A percentile compares a stretch with the other conserved stretches of the same genome.
phyloP scores from a whole-genome alignment of 2,888 invertebrate genomes.

The Sphinx pinastri region DNA sequence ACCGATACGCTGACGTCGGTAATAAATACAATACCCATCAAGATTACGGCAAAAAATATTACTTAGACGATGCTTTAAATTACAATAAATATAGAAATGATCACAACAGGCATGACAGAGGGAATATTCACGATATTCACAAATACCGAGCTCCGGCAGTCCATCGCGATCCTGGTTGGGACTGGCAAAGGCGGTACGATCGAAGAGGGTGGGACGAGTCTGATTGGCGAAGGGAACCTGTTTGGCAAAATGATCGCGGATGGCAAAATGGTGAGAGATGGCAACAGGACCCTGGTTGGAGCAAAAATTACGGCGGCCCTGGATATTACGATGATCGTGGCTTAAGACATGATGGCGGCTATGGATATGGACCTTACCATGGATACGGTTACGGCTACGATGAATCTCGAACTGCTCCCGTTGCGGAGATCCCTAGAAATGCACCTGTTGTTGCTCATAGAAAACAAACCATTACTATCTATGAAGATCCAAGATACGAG shows the following conservation, averaged over 20 bases:
- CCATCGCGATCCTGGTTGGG: conserved; percentile 63
- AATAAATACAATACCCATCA: conserved; percentile 68
- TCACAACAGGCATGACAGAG: conserved; percentile 67
- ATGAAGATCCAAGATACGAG: conserved; percentile 78
- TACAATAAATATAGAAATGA: conserved; percentile 72
- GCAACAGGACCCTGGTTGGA: conserved; percentile 57
- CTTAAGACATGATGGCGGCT: conserved; percentile 70
- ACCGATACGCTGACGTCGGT: conserved; percentile 69
- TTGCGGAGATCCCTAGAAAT: conserved; percentile 64
- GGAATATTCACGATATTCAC: conserved; percentile 64
- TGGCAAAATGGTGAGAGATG: conserved; percentile 54
- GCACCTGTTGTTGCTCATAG: conserved; percentile 73
- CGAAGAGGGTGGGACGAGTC: conserved; percentile 56
- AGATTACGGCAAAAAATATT: conserved; percentile 75
- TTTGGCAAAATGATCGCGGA: conserved; percentile 50
- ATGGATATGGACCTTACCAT: conserved; percentile 68
- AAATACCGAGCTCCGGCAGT: conserved; percentile 59
- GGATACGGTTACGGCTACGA: conserved; percentile 73
- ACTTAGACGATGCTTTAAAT: conserved; percentile 72
- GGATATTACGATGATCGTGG: conserved; percentile 74
- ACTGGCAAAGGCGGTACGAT: conserved; percentile 65
- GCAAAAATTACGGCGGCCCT: conserved; percentile 68
- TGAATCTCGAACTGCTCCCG: conserved; percentile 66
- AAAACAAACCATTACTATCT: conserved; percentile 80
- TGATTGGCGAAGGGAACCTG: conserved; percentile 52